Conservation (phyloP, 2,888 invertebrate species). For the Phragmatobia fuliginosa region DNA sequence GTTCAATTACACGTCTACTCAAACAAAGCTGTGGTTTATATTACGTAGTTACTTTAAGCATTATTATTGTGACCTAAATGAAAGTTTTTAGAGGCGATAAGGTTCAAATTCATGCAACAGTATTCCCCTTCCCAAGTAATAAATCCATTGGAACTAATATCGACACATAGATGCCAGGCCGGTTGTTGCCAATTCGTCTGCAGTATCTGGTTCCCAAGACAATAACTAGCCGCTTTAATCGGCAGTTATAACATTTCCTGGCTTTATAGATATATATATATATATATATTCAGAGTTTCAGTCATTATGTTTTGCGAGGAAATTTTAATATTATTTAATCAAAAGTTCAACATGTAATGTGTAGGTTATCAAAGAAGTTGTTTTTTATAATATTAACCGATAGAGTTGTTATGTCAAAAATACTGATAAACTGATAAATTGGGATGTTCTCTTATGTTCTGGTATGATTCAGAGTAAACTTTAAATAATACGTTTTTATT, state of each 20-base stretch:
- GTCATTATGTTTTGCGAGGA: constrained; percentile 17
- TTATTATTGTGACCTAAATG: constrained; percentile 37
- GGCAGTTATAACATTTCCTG: constrained; percentile 35
- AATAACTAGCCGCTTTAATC: constrained; percentile 44
- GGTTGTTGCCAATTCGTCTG: constrained; percentile 53
- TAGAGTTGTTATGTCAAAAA: background rate
- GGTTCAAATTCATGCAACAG: constrained; percentile 38
- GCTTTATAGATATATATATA: no score
- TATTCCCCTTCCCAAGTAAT: constrained; percentile 37
- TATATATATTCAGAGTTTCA: constrained; percentile 30
- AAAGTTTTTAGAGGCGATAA: constrained; percentile 34
- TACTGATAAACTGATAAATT: background rate
- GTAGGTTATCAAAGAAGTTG: constrained; percentile 15
- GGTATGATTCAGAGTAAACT: constrained; percentile 24
- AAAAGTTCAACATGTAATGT: constrained; percentile 18
- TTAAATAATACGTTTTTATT: constrained; percentile 12
- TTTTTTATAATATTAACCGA: background rate
- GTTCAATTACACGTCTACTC: constrained; percentile 13
- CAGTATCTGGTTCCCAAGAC: constrained; percentile 50
- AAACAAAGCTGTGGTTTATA: constrained; percentile 45
- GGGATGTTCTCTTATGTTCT: background rate
- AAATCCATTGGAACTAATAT: constrained; percentile 55
- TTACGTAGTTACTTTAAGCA: constrained; percentile 30
- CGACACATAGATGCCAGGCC: constrained; percentile 50
- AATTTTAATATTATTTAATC: constrained; percentile 21